phyloP scores from a whole-genome alignment of 2,888 invertebrate species.

The Lasioglossum pauxillum region DNA sequence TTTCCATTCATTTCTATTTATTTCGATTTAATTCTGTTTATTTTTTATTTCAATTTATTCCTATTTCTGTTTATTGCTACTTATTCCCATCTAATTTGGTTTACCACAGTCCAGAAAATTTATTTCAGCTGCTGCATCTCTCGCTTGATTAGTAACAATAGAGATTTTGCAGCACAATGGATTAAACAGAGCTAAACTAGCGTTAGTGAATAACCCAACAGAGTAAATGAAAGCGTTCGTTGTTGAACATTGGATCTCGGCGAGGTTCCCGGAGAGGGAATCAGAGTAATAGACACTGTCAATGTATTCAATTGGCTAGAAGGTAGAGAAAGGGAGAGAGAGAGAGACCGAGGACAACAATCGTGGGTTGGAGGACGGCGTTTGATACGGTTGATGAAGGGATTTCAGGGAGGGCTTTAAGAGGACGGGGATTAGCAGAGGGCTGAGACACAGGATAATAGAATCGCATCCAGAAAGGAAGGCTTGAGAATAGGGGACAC shows the following conservation, averaged over 20 bases:
- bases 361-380: not conserved
- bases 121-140: too few relatives aligned
- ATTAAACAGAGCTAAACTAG: too few relatives aligned
- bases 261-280: not conserved
- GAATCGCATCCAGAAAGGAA: not conserved
- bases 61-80: too few relatives aligned
- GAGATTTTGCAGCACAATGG: too few relatives aligned
- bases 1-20: too few relatives aligned
- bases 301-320: not conserved
- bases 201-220: too few relatives aligned
- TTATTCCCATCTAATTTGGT: too few relatives aligned
- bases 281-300: not conserved
- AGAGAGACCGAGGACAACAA: not conserved
- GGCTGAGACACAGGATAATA: not conserved
- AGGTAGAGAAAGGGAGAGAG: not conserved
- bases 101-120: too few relatives aligned
- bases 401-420: not conserved
- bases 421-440: not conserved
- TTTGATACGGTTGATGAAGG: not conserved
- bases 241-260: too few relatives aligned
- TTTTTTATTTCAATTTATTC: not conserved
- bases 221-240: too few relatives aligned
- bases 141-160: too few relatives aligned
- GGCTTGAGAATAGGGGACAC: not conserved
- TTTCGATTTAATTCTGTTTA: too few relatives aligned